Percentiles rank a stretch among this genome's conserved stretches.
Evolutionary conservation across 1,140 invertebrate species (phyloP).

Genomic region (Bombus haemorrhoidalis): DNA sequence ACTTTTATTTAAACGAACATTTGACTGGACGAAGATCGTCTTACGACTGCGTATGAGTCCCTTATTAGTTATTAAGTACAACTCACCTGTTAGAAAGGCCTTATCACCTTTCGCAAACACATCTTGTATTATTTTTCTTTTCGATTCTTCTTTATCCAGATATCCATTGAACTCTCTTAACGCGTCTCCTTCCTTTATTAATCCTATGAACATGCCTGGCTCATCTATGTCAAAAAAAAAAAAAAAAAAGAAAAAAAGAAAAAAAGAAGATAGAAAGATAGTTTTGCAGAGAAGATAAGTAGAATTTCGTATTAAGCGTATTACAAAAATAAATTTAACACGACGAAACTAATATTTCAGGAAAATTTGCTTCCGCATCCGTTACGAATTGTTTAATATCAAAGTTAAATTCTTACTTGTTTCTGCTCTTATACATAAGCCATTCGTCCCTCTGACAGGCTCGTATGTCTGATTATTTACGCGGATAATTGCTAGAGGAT

Average conservation of each 20-base stretch:
- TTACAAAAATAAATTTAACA: too few species aligned
- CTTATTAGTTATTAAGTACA: neutral
- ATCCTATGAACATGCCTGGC: slow-evolving; percentile 90
- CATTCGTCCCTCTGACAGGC: slow-evolving; percentile 84
- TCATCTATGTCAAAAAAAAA: slow-evolving; percentile 82
- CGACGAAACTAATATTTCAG: neutral
- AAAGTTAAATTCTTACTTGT: slow-evolving; percentile 79
- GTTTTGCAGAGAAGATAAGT: neutral
- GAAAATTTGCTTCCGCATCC: neutral
- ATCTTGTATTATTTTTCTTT: slow-evolving; percentile 88
- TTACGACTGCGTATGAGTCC: too few species aligned
- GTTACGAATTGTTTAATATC: neutral
- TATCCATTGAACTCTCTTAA: slow-evolving; percentile 86
- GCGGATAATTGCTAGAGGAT: slow-evolving; percentile 85
- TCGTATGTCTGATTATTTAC: slow-evolving; percentile 85
- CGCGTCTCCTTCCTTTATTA: slow-evolving; percentile 85
- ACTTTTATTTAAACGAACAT: neutral
- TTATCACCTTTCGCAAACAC: slow-evolving; percentile 89
- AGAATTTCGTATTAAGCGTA: too few species aligned
- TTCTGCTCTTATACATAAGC: slow-evolving; percentile 86
- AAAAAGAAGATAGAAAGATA: too few species aligned
- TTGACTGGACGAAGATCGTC: too few species aligned
- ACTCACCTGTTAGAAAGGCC: slow-evolving; percentile 87
- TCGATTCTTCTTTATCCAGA: slow-evolving; percentile 85
- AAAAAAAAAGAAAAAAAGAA: too few species aligned